These are phyloP conservation scores for Artemia franciscana DNA, from an alignment of 1,140 invertebrate genomes.

Conservation along the genomic window DNA sequence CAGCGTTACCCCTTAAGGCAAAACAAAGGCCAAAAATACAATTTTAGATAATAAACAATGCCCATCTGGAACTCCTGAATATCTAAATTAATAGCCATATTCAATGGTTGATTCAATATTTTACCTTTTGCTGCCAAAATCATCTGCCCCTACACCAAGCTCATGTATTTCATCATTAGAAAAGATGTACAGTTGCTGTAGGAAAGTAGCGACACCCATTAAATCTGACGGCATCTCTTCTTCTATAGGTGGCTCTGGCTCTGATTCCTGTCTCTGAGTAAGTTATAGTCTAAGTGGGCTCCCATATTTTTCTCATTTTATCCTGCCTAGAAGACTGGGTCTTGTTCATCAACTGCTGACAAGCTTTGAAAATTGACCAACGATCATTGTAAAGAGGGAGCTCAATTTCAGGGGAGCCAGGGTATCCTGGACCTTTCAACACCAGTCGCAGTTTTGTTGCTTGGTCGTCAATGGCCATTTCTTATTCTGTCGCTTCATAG, in stretches of 20 bases:
- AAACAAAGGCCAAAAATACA: no score
- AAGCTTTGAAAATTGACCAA: conserved; percentile 75
- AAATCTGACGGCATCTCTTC: neutral
- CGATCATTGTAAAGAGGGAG: conserved; percentile 53
- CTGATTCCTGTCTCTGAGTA: conserved; percentile 17
- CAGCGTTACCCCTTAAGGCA: no score
- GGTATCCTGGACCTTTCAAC: conserved; percentile 48
- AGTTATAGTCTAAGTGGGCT: conserved; percentile 51
- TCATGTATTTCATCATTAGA: neutral
- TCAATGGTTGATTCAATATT: no score
- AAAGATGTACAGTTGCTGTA: neutral
- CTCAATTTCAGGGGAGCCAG: conserved; percentile 54
- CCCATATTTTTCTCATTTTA: conserved; percentile 68
- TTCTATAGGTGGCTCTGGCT: neutral
- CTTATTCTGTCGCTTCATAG: conserved; percentile 18
- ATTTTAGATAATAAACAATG: no score
- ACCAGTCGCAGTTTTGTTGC: conserved; percentile 41
- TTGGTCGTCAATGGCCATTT: conserved; percentile 14
- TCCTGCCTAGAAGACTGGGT: conserved; percentile 49
- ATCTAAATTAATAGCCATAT: no score
- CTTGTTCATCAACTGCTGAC: conserved; percentile 54
- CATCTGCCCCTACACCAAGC: conserved; percentile 11
- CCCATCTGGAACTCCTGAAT: no score
- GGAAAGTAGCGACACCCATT: neutral
- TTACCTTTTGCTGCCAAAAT: conserved; percentile 23